phyloP scores from a whole-genome alignment of 2,797 vertebrate genomes.

The Circus cinereus region DNA sequence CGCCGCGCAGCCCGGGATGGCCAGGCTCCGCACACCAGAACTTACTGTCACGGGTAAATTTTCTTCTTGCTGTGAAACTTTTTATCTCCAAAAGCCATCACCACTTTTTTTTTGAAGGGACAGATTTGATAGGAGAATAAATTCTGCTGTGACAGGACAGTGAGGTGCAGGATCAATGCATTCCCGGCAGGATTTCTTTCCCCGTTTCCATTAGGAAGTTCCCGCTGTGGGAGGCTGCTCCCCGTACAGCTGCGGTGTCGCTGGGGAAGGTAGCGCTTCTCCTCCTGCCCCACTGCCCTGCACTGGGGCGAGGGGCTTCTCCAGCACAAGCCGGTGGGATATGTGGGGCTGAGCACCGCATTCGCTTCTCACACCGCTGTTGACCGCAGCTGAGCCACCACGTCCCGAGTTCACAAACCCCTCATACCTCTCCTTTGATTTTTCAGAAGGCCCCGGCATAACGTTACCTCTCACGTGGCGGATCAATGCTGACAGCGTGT shows the following conservation, averaged over 20 bases:
- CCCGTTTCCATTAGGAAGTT: accelerated
- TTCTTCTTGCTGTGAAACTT: too few relatives aligned
- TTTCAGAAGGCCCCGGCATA: not conserved
- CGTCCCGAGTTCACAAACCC: not conserved
- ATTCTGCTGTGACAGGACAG: not conserved
- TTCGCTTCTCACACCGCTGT: accelerated
- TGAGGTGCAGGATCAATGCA: accelerated
- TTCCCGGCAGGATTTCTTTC: not conserved
- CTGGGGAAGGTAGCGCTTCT: too few relatives aligned
- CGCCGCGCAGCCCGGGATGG: not conserved
- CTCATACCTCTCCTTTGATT: not conserved
- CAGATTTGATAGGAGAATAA: not conserved
- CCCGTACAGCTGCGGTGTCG: accelerated
- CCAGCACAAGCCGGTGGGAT: accelerated
- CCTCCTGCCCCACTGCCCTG: not conserved
- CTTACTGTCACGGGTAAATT: accelerated
- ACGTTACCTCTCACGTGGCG: not conserved
- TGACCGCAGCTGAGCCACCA: not conserved
- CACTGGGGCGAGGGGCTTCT: not conserved
- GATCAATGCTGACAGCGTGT: not conserved
- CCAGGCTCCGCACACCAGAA: not conserved
- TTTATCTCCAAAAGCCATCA: not conserved
- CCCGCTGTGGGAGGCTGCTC: not conserved
- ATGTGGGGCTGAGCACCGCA: accelerated
- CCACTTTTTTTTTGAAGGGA: not conserved